These are phyloP conservation scores for Amia ocellicauda DNA, from an alignment of 2,113 vertebrate species.

Conservation along the genomic window DNA sequence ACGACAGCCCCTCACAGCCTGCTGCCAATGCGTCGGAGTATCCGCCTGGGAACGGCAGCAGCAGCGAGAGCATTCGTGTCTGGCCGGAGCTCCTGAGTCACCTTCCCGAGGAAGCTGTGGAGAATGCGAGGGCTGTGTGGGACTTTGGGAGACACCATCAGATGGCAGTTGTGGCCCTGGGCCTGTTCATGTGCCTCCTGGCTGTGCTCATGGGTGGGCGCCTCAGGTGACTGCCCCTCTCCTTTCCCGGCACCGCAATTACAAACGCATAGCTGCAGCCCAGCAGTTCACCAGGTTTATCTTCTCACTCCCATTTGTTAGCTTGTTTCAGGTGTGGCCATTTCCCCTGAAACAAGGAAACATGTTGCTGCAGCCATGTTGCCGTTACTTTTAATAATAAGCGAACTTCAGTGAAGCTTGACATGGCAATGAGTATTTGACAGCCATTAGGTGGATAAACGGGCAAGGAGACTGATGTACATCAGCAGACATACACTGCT, in stretches of 20 bases:
- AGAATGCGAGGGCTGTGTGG: conserved; percentile 65
- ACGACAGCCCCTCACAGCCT: conserved; percentile 16
- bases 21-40: conserved; percentile 30
- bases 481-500: no score
- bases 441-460: no score
- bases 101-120: conserved; percentile 60
- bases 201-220: conserved; percentile 83
- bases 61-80: not conserved
- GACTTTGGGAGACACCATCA: conserved; percentile 77
- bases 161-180: conserved; percentile 68
- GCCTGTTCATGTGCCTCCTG: conserved; percentile 80
- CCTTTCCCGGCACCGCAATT: not conserved
- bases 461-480: no score
- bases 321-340: no score
- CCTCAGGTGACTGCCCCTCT: conserved; percentile 61
- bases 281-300: no score
- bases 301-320: no score
- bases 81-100: conserved; percentile 70
- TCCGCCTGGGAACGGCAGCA: conserved; percentile 23
- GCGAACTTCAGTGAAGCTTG: no score
- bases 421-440: no score
- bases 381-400: no score
- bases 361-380: no score
- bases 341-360: no score
- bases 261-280: no score